phyloP scores from a whole-genome alignment of 2,888 invertebrate species.

The Drosophila cognata region DNA sequence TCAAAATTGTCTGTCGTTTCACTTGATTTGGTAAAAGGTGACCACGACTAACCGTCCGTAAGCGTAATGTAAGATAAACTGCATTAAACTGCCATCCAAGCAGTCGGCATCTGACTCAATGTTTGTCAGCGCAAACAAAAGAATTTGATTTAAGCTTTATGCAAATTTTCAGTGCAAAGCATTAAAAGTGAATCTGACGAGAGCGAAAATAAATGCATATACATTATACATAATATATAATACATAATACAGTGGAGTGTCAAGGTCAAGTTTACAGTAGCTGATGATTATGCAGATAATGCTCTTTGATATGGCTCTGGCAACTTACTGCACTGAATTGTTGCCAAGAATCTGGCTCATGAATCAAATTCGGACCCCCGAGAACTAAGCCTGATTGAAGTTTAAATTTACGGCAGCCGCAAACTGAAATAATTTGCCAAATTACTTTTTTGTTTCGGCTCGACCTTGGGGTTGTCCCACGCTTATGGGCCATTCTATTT shows the following conservation, averaged over 20 bases:
- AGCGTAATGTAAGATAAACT: constrained; percentile 51
- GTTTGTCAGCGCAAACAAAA: constrained; percentile 61
- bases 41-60: constrained; percentile 58
- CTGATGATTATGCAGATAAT: constrained; percentile 51
- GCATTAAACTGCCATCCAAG: constrained; percentile 27
- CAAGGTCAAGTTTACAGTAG: constrained; percentile 63
- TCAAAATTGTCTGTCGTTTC: constrained; percentile 22
- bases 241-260: constrained; percentile 45
- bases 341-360: constrained; percentile 40
- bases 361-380: constrained; percentile 48
- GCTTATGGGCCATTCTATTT: constrained; percentile 36
- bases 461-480: constrained; percentile 58
- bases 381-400: constrained; percentile 65
- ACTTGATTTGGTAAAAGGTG: constrained; percentile 31
- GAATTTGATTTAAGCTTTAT: constrained; percentile 48
- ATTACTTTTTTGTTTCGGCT: constrained; percentile 70
- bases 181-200: constrained; percentile 13
- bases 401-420: constrained; percentile 75
- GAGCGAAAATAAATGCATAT: constrained; percentile 12
- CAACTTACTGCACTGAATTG: constrained; percentile 65
- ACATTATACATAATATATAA: constrained; percentile 11
- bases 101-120: constrained; percentile 45
- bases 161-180: constrained; percentile 23
- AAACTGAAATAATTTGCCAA: constrained; percentile 78
- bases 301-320: constrained; percentile 42